phyloP scores from a whole-genome alignment of 2,113 vertebrate genomes.

The Pelusios castaneus region DNA sequence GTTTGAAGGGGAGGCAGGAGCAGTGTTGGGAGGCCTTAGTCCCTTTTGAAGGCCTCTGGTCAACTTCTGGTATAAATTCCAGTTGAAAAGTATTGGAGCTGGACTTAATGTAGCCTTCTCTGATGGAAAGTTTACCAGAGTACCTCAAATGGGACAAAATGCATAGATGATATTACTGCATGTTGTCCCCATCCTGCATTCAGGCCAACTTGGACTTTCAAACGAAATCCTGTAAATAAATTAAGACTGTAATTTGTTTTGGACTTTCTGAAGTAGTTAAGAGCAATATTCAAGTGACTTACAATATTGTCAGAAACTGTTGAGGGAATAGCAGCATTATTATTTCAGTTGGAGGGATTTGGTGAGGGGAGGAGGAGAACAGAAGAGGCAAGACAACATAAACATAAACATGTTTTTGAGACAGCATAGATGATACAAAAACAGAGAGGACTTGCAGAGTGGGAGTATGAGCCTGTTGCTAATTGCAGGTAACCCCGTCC shows the following conservation, averaged over 20 bases:
- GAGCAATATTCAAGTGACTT: not conserved
- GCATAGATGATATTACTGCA: not conserved
- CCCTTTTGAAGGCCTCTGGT: not conserved
- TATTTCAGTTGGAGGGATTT: not conserved
- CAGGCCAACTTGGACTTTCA: not conserved
- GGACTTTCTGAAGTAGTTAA: not conserved
- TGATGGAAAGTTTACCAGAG: not conserved
- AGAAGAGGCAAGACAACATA: not conserved
- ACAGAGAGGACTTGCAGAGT: too few species aligned
- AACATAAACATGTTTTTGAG: not conserved
- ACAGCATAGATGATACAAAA: not conserved
- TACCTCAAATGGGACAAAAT: not conserved
- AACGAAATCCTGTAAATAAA: not conserved
- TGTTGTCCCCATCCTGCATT: not conserved
- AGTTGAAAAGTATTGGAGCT: not conserved
- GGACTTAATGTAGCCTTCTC: not conserved
- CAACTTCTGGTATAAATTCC: not conserved
- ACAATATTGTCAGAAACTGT: not conserved
- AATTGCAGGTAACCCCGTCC: not conserved
- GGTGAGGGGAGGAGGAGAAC: not conserved
- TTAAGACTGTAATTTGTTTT: not conserved
- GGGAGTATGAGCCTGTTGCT: not conserved
- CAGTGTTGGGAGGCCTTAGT: not conserved
- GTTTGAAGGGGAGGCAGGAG: not conserved
- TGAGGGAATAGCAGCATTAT: not conserved